Base-by-base conservation (phyloP, 2,113 vertebrate species). In the Toxotes jaculatrix region DNA sequence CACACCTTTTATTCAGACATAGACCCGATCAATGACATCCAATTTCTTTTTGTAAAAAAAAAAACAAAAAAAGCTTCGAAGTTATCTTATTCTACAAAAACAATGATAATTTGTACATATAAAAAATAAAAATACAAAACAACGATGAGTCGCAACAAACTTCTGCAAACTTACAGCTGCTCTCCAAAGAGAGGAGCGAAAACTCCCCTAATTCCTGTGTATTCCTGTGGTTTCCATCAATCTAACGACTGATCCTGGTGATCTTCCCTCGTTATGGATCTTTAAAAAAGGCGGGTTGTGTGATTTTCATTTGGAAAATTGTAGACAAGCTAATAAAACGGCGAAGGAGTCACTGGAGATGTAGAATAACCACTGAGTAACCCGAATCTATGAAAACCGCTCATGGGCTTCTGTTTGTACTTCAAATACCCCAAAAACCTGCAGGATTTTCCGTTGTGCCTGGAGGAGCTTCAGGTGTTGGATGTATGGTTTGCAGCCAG, bases 71-170 rank as follows among this genome's bases (percentile, higher is more conserved):
- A 77, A 57, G 45, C 21, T 53, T 83, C 72, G 59, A 57, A 11
- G 55, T 84, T 75, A 67, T 86, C 61, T 72, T 86, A 67, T 77
- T 84, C 91, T 93, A 95, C 87, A 95, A 94, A 89, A 93, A 88
- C 60, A 74, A 53, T 14, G 77, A 87, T 31, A 13, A 72, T 91
- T 90, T 92, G 87, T 90, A 94, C 93, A 96, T 90, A 84, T 89
- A 92, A 90, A 82, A 94, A 94, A 92, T 51, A 93, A 93, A 93
- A 85, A 80, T 64, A 79, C 47, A 82, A 72, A 19, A 83, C 27
- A 19, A 43, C 64, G 31, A 63, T 31, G 23, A 77, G 55, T 63
- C 23, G 16, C 0, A 45, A 62, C 43, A 60, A 32, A 79, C 43
- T 1, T 60, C 70, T 72, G 73, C 16, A 12, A 40, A 34, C 56